Conservation (phyloP, 2,113 vertebrate genomes). For the Cardinalis cardinalis region DNA sequence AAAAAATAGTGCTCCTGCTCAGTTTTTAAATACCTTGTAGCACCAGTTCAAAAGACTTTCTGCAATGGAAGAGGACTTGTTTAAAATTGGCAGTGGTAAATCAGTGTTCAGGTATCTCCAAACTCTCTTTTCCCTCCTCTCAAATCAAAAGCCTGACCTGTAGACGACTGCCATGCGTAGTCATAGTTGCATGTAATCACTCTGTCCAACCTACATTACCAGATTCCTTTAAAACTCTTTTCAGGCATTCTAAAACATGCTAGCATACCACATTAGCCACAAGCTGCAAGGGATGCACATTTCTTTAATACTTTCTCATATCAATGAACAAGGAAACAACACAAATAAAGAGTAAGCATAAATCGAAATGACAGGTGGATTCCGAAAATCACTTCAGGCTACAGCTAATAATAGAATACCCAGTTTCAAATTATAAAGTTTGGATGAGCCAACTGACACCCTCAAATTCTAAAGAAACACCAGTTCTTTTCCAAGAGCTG, state of each 20-base stretch:
- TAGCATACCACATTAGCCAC: neutral
- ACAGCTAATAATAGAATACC: conserved; percentile 30
- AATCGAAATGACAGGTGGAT: conserved; percentile 39
- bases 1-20: neutral
- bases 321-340: neutral
- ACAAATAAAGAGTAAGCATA: neutral
- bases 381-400: conserved; percentile 19
- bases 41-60: neutral
- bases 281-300: neutral
- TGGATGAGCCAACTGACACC: neutral
- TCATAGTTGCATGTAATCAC: rapidly evolving
- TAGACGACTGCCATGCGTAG: neutral
- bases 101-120: neutral
- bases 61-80: neutral
- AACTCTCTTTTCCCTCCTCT: rapidly evolving
- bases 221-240: neutral
- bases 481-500: neutral
- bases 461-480: neutral
- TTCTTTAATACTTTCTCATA: conserved; percentile 21
- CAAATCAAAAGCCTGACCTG: neutral
- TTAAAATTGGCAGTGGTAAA: neutral
- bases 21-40: neutral
- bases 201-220: neutral
- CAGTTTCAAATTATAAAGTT: conserved; percentile 14
- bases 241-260: neutral